Base-by-base conservation (phyloP, 1,140 invertebrate genomes). In the Epicauta chinensis region DNA sequence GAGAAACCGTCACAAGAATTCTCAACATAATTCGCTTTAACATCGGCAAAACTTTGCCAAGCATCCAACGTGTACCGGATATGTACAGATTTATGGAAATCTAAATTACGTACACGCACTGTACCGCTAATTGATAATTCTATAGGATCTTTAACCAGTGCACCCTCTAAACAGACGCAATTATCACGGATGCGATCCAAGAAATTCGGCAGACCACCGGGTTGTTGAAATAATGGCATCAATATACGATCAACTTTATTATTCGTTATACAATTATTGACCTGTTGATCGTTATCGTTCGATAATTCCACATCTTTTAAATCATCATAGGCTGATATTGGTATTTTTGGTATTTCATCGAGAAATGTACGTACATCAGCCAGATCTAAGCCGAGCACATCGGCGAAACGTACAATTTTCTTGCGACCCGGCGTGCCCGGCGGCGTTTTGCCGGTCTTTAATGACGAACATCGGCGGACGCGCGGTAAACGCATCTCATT, bases 341-440 rank as follows among this genome's bases (percentile, higher is more conserved):
- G 91, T 60, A 95, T 78, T 57, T 83, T 86, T 1, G 91, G 91
- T 53, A 93, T 84, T 71, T 93, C 91, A 64, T 93, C 90, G 54
- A 92, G 73, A 70, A 91, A 93, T 2, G 89, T 92, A 62, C 91
- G 80, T 0, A 97, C 86, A 62, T 91, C 89, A 9, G 91, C 91
- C 53, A 98, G 73, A 74, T 97, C 93, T 5, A 97, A 73, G 0
- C 94, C 94, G 23, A 98, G 73, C 1, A 90, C 91, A 66, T 97
- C 94, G 0, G 93, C 94, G 70, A 98, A 98, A 12, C 93, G 78
- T 1, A 97, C 93, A 30, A 94, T 94, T 72, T 97, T 97, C 70
- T 96, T 97, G 1, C 86, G 76, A 2, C 86, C 83, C 0, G 90
- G 89, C 7, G 89, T 92, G 1, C 87, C 88, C 0, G 92, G 92